These are phyloP conservation scores for Elaphurus davidianus DNA, from an alignment of 2,113 vertebrate genomes.

Conservation along the genomic window DNA sequence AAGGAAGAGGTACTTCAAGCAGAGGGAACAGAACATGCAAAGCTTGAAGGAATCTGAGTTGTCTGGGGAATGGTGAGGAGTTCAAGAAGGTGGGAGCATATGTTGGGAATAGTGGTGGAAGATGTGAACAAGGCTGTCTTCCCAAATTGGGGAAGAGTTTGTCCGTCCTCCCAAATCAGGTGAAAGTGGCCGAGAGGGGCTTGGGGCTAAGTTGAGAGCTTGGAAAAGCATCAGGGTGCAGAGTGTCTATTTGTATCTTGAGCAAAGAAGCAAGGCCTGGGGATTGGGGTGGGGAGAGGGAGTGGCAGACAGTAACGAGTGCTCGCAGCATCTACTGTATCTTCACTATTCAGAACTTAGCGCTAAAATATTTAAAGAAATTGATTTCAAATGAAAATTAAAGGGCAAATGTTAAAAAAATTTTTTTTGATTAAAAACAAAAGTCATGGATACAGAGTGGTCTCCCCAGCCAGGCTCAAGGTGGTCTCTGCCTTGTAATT, in stretches of 20 bases:
- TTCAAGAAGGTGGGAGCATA: background rate
- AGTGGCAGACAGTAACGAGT: background rate
- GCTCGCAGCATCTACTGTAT: background rate
- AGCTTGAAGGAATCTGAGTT: background rate
- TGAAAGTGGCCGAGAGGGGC: background rate
- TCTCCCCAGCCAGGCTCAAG: background rate
- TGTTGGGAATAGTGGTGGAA: background rate
- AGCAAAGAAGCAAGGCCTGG: background rate
- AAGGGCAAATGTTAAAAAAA: background rate
- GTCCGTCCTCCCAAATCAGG: background rate
- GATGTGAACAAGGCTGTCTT: background rate
- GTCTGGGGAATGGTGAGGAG: background rate
- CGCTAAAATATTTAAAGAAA: background rate
- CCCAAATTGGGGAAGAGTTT: background rate
- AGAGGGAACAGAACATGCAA: background rate
- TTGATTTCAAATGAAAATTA: background rate
- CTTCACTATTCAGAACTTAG: background rate
- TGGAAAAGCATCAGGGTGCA: background rate
- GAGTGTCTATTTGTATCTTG: background rate
- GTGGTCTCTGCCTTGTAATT: background rate
- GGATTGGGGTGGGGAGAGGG: background rate
- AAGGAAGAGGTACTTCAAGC: background rate
- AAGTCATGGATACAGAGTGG: background rate
- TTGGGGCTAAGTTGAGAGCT: background rate
- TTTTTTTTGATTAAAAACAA: background rate